phyloP scores from a whole-genome alignment of 2,113 vertebrate genomes.

The Microtus oregoni region DNA sequence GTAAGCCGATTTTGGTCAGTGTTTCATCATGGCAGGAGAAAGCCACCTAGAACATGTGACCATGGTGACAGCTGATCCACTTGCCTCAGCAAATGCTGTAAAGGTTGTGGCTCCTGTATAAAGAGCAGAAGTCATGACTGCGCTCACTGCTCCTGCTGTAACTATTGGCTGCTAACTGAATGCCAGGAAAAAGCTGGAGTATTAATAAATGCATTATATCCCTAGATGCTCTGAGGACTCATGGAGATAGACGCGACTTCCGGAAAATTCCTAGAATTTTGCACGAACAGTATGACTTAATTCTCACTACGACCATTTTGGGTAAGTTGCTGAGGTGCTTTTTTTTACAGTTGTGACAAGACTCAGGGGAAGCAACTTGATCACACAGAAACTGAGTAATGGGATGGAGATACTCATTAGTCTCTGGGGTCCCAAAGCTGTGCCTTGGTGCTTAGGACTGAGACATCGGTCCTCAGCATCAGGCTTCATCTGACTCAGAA shows the following conservation, averaged over 20 bases:
- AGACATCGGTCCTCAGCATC: background rate
- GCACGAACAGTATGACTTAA: background rate
- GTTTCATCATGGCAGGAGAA: background rate
- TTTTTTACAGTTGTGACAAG: background rate
- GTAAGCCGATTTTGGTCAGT: background rate
- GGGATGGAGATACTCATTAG: background rate
- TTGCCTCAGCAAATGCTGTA: background rate
- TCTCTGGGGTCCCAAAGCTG: background rate
- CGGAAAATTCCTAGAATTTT: background rate
- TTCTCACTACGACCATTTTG: background rate
- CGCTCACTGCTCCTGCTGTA: no score
- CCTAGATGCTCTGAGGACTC: background rate
- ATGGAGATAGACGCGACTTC: background rate
- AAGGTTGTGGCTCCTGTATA: fast-evolving
- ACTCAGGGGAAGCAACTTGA: background rate
- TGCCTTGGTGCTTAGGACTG: background rate
- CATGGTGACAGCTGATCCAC: fast-evolving
- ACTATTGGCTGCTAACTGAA: background rate
- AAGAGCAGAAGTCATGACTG: background rate
- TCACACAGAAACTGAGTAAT: background rate
- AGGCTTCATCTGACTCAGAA: background rate
- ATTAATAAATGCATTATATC: background rate
- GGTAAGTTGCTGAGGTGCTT: background rate
- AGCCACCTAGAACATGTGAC: background rate
- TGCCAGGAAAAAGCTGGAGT: background rate